Evolutionary conservation across 2,113 vertebrate species (phyloP), one percentile per base, ranked within the genome.

Genomic region (Semnopithecus entellus): DNA sequence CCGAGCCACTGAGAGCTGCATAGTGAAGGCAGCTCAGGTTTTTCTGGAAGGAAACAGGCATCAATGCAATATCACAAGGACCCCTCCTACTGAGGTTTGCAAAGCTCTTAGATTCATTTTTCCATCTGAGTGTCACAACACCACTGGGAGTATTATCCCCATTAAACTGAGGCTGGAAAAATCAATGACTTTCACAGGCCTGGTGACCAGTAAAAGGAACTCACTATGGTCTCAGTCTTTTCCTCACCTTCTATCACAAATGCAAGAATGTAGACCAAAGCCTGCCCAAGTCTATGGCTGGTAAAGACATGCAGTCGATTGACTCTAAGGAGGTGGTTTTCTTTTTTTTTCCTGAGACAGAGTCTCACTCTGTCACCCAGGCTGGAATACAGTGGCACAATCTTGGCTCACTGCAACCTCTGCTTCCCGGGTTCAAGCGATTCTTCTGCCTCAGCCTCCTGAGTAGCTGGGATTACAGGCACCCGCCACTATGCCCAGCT

Each of bases 11-110:
- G 45, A 98, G 98, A 1, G 99, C 99, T 13, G 98, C 98, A 0
- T 99, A 99, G 96, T 99, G 99, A 45, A 99, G 99, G 94, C 99
- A 99, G 16, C 96, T 99, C 99, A 98, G 99, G 25, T 98, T 98
- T 93, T 98, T 99, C 99, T 99, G 96, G 86, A 95, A 23, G 95
- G 75, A 70, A 72, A 96, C 9, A 13, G 66, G 10, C 78, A 81
- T 25, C 88, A 93, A 2, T 6, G 68, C n/a, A 61, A 13, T 2
- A 38, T 35, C 68, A 76, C n/a, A 9, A 38, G 52, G 50, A 22
- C 4, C 23, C 30, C 40, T 68, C 81, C 23, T 2, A 22, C 35
- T 11, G 30, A 59, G 52, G 9, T 64, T 59, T 79, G 22, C 61
- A 52, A 14, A 38, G 20, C 85, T 43, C 93, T 66, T 10, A 64